Base-by-base conservation (phyloP, 2,797 vertebrate species). In the Tragopan temminckii region DNA sequence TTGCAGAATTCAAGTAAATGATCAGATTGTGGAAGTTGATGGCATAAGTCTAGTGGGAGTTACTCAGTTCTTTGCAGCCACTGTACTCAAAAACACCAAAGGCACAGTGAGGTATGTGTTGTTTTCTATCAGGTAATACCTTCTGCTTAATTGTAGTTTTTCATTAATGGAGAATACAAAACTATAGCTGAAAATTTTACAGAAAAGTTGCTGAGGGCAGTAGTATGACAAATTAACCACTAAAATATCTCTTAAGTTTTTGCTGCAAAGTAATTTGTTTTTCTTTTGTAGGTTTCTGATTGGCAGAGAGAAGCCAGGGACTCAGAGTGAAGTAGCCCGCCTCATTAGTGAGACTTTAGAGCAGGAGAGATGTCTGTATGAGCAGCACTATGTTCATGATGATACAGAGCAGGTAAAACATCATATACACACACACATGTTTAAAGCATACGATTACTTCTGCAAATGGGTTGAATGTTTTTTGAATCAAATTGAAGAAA, bases 11-110 rank as follows among this genome's bases (percentile, higher is more conserved):
- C 98, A 99, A 97, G 98, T 99, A 86, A 99, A 99, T 88, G 99
- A 99, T 97, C 99, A 99, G 97, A 99, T 99, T 86, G 99, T 99
- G 95, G 99, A 99, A 93, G 99, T 99, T 74, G 99, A 99, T 94
- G 98, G 98, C 53, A 98, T 98, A 97, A 99, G 99, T 96, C 97
- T 99, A 63, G 99, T 99, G 48, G 99, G 99, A 76, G 99, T 99
- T 92, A 99, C 99, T 6, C 99, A 99, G 70, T 98, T 99, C 69
- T 99, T 99, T 96, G 99, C 99, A 87, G 99, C 99, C 53, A 99
- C 98, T n/a, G 98, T 99, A 67, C 97, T 99, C 80, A 99, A 99
- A 97, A 99, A 99, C 97, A 99, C 99, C 38, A 99, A 99, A 98
- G 99, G 99, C 96, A 98, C 97, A 8, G 99, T 99, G 89, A 98